A percentile compares a stretch with the other conserved stretches of the same genome.
phyloP scores from a whole-genome alignment of 2,888 invertebrate species.

The Drosophila parthenogenetica region DNA sequence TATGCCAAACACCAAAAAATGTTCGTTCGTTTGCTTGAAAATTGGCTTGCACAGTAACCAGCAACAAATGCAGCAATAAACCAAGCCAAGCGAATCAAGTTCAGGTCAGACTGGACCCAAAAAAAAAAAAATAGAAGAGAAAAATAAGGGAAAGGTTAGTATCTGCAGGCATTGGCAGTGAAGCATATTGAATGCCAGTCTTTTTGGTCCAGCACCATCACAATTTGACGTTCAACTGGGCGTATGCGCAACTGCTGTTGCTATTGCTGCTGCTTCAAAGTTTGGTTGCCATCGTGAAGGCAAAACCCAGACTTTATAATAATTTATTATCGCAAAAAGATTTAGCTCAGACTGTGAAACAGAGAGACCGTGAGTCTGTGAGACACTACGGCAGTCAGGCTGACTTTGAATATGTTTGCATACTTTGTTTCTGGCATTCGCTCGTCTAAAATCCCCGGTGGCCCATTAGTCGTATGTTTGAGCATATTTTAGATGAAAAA shows the following conservation, averaged over 20 bases:
- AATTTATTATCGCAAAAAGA: slow-evolving; percentile 78
- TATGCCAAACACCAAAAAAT: slow-evolving; percentile 77
- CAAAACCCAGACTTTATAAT: slow-evolving; percentile 76
- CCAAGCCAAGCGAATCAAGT: slow-evolving; percentile 59
- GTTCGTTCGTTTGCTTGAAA: slow-evolving; percentile 66
- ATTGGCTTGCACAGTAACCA: slow-evolving; percentile 50
- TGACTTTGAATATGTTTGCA: slow-evolving; percentile 67
- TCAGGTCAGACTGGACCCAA: slow-evolving; percentile 19
- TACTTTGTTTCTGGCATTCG: slow-evolving; percentile 45
- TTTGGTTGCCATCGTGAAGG: slow-evolving; percentile 65
- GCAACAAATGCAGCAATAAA: slow-evolving; percentile 69
- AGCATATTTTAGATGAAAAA: slow-evolving; percentile 76
- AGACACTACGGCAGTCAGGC: slow-evolving; percentile 35
- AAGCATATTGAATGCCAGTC: slow-evolving; percentile 70
- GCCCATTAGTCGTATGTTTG: slow-evolving; percentile 77
- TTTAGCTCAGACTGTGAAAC: slow-evolving; percentile 52
- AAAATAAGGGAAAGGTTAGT: slow-evolving; percentile 18
- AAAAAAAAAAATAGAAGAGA: not conserved
- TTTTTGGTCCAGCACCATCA: slow-evolving; percentile 33
- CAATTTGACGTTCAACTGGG: slow-evolving; percentile 68
- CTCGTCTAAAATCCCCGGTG: slow-evolving; percentile 62
- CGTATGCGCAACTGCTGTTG: slow-evolving; percentile 68
- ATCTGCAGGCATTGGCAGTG: slow-evolving; percentile 65
- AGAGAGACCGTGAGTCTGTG: not conserved
- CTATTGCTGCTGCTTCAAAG: slow-evolving; percentile 23